These are phyloP conservation scores for Synergus gifuensis DNA, from an alignment of 2,888 invertebrate species.

Conservation along the genomic window DNA sequence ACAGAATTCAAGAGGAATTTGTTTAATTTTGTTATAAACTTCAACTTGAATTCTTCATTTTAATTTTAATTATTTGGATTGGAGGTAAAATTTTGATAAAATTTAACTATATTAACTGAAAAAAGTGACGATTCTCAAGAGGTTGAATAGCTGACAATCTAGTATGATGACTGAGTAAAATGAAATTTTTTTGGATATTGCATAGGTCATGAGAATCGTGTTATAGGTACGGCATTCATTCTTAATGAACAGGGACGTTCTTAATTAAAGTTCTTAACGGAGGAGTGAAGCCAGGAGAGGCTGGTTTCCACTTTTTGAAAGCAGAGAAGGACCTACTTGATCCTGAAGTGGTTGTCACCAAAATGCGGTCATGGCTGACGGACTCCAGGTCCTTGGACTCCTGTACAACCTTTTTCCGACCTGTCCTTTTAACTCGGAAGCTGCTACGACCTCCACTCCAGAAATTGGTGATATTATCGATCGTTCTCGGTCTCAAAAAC, in stretches of 20 bases:
- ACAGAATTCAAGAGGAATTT: too few species aligned
- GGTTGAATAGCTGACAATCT: too few species aligned
- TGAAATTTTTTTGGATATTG: not conserved
- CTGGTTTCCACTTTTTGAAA: slow-evolving; percentile 7
- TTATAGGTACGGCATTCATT: not conserved
- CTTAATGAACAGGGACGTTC: slow-evolving; percentile 14
- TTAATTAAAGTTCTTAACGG: slow-evolving; percentile 23
- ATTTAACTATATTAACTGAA: too few species aligned
- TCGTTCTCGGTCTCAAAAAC: slow-evolving; percentile 50
- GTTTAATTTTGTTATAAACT: too few species aligned
- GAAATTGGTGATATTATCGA: slow-evolving; percentile 66
- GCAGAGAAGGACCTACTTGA: slow-evolving; percentile 64
- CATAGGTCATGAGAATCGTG: not conserved
- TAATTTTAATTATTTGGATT: too few species aligned
- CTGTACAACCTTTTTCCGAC: slow-evolving; percentile 60
- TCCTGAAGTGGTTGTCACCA: slow-evolving; percentile 59
- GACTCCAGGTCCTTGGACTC: slow-evolving; percentile 61
- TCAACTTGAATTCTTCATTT: too few species aligned
- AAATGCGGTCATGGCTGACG: slow-evolving; percentile 52
- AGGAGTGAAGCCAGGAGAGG: slow-evolving; percentile 1
- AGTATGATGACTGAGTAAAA: not conserved
- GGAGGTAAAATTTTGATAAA: too few species aligned
- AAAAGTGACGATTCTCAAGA: too few species aligned
- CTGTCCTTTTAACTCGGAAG: slow-evolving; percentile 61
- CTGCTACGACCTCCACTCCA: slow-evolving; percentile 62